Evolutionary conservation across 1,140 invertebrate genomes (phyloP).

Genomic region (Leptinotarsa undecemlineata): DNA sequence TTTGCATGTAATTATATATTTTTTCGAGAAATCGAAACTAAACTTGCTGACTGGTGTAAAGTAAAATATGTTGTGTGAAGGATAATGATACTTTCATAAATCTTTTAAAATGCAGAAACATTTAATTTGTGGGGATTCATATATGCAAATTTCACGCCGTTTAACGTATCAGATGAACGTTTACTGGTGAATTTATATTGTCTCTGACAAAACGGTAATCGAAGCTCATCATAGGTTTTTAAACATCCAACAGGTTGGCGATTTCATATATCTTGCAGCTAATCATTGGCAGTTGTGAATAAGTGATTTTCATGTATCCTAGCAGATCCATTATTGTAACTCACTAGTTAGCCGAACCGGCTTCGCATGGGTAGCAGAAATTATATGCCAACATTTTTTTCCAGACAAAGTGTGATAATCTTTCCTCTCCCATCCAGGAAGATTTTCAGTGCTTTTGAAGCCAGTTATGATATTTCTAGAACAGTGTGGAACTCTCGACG

Average conservation of each 20-base stretch:
- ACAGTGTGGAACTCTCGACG: too few species aligned
- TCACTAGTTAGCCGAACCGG: neutral
- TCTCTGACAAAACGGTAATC: slow-evolving; percentile 19
- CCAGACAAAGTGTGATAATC: too few species aligned
- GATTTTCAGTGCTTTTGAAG: too few species aligned
- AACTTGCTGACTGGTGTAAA: slow-evolving; percentile 7
- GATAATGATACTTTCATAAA: slow-evolving; percentile 26
- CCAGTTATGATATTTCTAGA: too few species aligned
- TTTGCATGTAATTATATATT: slow-evolving; percentile 23
- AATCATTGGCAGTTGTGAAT: neutral
- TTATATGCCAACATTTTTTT: too few species aligned
- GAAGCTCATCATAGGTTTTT: neutral
- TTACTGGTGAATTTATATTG: slow-evolving; percentile 21
- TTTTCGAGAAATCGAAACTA: slow-evolving; percentile 18
- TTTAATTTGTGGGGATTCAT: slow-evolving; percentile 10
- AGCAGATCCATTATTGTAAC: neutral
- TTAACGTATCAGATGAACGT: slow-evolving; percentile 25
- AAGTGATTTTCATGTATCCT: neutral
- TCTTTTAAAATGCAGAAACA: slow-evolving; percentile 9
- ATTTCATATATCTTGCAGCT: neutral
- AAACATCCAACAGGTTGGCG: neutral
- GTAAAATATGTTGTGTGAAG: slow-evolving; percentile 16
- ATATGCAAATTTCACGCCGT: slow-evolving; percentile 20
- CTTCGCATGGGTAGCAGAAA: too few species aligned
- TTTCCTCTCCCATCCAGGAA: too few species aligned